Evolutionary conservation across 2,113 vertebrate genomes (phyloP).

Genomic region (Corythornis madagascariensis): DNA sequence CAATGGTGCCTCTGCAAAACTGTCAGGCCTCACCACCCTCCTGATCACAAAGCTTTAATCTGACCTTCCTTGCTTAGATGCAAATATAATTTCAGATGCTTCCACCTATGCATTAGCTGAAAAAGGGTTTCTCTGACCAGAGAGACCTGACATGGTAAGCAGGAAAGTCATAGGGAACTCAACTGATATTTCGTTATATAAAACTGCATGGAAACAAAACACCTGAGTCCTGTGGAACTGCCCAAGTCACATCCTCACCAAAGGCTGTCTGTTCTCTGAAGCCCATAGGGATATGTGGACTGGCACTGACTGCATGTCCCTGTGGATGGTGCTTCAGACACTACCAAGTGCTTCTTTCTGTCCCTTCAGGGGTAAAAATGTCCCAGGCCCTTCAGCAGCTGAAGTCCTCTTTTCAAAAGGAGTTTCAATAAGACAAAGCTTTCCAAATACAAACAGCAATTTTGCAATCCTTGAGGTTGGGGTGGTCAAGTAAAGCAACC

Average conservation of each 20-base stretch:
- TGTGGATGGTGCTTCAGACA: neutral
- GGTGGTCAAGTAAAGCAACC: neutral
- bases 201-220: neutral
- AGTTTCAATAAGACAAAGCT: neutral
- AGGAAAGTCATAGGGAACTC: neutral
- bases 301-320: neutral
- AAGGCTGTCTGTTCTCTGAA: neutral
- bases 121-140: neutral
- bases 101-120: neutral
- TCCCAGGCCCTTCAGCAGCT: neutral
- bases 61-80: neutral
- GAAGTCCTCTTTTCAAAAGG: neutral
- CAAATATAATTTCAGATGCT: neutral
- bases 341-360: neutral
- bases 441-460: neutral
- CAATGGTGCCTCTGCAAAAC: neutral
- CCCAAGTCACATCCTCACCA: neutral
- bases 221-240: neutral
- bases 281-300: rapidly evolving
- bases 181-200: neutral
- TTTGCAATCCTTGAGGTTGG: neutral
- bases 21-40: neutral
- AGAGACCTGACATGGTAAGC: neutral
- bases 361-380: neutral
- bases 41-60: neutral